These are phyloP conservation scores for Lacanobia oleracea DNA, from an alignment of 2,888 invertebrate species.

Conservation along the genomic window DNA sequence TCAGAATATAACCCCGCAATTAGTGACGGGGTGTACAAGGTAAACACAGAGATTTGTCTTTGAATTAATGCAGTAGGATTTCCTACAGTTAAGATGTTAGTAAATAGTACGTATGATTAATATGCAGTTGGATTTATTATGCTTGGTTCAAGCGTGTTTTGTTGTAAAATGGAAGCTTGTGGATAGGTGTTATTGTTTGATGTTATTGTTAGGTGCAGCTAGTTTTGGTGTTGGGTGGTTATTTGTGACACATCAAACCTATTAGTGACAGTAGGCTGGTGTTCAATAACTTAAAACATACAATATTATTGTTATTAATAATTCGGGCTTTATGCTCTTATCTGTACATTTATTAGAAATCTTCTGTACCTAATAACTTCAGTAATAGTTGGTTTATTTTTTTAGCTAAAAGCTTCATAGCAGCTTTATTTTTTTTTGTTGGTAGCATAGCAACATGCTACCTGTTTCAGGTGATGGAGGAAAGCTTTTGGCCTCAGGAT, in stretches of 20 bases:
- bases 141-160: slow-evolving; percentile 50
- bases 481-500: no score
- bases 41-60: slow-evolving; percentile 74
- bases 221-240: not conserved
- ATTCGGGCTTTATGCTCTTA: not conserved
- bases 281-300: not conserved
- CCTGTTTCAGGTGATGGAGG: no score
- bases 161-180: slow-evolving; percentile 37
- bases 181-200: slow-evolving; percentile 44
- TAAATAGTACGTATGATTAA: slow-evolving; percentile 58
- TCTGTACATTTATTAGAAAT: no score
- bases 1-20: slow-evolving; percentile 70
- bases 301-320: not conserved
- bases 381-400: no score
- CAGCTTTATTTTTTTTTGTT: no score
- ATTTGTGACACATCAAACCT: slow-evolving; percentile 16
- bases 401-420: no score
- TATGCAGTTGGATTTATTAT: slow-evolving; percentile 51
- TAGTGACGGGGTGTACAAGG: slow-evolving; percentile 69
- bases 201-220: slow-evolving; percentile 21
- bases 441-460: no score
- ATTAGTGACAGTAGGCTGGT: not conserved
- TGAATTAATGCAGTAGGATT: slow-evolving; percentile 67
- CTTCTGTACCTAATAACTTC: no score
- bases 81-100: slow-evolving; percentile 63